Percentiles rank a stretch among this genome's conserved stretches.
These are phyloP conservation scores for Semicossyphus pulcher DNA, from an alignment of 2,113 vertebrate species.

Conservation along the genomic window DNA sequence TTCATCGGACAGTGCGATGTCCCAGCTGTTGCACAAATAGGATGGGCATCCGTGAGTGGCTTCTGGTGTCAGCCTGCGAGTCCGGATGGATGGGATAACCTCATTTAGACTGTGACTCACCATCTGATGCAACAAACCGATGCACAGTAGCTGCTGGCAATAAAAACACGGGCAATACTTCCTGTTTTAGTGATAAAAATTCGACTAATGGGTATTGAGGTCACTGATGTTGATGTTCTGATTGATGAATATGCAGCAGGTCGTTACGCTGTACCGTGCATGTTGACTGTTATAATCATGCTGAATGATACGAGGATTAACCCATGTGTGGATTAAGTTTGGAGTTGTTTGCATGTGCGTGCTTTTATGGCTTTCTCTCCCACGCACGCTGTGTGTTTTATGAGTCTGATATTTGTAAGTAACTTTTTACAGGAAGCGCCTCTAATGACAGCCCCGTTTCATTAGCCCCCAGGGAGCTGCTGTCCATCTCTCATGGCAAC, in stretches of 20 bases:
- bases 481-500: slow-evolving; percentile 73
- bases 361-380: background rate
- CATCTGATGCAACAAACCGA: slow-evolving; percentile 62
- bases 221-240: slow-evolving; percentile 23
- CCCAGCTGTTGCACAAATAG: slow-evolving; percentile 71
- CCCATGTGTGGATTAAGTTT: slow-evolving; percentile 12
- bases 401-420: slow-evolving; percentile 67
- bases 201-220: slow-evolving; percentile 37
- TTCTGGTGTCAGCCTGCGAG: slow-evolving; percentile 67
- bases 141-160: slow-evolving; percentile 23
- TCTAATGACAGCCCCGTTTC: slow-evolving; percentile 64
- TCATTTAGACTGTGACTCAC: slow-evolving; percentile 73
- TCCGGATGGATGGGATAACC: slow-evolving; percentile 71
- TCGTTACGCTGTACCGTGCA: background rate
- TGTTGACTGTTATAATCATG: slow-evolving; percentile 7
- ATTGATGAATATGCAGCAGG: background rate
- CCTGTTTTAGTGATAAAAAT: slow-evolving; percentile 34
- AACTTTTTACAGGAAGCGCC: slow-evolving; percentile 76
- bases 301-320: slow-evolving; percentile 31
- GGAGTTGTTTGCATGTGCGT: background rate
- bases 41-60: slow-evolving; percentile 50
- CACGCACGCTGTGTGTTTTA: slow-evolving; percentile 41
- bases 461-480: slow-evolving; percentile 67
- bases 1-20: slow-evolving; percentile 59
- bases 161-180: slow-evolving; percentile 24